Evolutionary conservation across 2,888 invertebrate species (phyloP).

Genomic region (Melieria omissa): DNA sequence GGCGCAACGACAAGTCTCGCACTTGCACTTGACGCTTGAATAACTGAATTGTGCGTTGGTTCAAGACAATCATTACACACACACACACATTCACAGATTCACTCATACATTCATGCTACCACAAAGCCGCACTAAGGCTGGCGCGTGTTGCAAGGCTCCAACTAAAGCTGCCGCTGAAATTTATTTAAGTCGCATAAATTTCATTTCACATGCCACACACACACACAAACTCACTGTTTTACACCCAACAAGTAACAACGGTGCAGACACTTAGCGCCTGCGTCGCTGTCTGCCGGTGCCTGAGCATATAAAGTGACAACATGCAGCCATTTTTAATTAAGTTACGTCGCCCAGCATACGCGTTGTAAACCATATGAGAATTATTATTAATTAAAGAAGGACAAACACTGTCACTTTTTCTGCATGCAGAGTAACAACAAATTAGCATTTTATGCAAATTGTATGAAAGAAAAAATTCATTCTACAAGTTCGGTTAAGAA

Average conservation of each 20-base stretch:
- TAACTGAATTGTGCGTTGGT: conserved; percentile 29
- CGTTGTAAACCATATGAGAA: background rate
- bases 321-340: conserved; percentile 4
- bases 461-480: background rate
- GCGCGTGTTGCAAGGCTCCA: too few relatives aligned
- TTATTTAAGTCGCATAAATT: too few relatives aligned
- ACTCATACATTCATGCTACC: background rate
- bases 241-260: too few relatives aligned
- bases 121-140: background rate
- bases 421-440: too few relatives aligned
- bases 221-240: too few relatives aligned
- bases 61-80: background rate
- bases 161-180: too few relatives aligned
- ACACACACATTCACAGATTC: background rate
- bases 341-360: background rate
- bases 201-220: too few relatives aligned
- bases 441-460: too few relatives aligned
- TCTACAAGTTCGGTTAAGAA: background rate
- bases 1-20: background rate
- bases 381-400: background rate
- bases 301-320: background rate
- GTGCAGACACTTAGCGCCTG: too few relatives aligned
- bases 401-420: background rate
- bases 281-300: too few relatives aligned
- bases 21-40: conserved; percentile 5